Evolutionary conservation across 2,888 invertebrate species (phyloP).

Genomic region (Limnephilus marmoratus): DNA sequence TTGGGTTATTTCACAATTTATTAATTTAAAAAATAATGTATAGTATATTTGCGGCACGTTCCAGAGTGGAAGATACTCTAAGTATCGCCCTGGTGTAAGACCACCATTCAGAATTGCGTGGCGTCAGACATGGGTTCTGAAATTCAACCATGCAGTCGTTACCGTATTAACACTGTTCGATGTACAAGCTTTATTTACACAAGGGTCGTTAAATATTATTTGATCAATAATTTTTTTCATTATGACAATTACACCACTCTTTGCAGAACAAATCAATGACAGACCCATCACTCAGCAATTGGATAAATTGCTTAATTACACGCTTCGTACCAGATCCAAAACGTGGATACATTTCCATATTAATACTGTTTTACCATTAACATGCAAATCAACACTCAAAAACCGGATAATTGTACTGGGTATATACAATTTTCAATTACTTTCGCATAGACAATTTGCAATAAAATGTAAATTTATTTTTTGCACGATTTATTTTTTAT

Average conservation of each 20-base stretch:
- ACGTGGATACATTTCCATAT: conserved; percentile 21
- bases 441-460: conserved; percentile 1
- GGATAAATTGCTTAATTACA: conserved; percentile 39
- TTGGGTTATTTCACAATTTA: too few relatives aligned
- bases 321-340: background rate
- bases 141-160: too few relatives aligned
- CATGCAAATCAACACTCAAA: conserved; percentile 27
- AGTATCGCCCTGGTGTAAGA: too few relatives aligned
- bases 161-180: too few relatives aligned
- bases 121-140: too few relatives aligned
- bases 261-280: conserved; percentile 5
- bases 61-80: too few relatives aligned
- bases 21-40: too few relatives aligned
- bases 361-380: conserved; percentile 33
- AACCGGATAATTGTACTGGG: background rate
- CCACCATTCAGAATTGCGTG: too few relatives aligned
- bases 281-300: conserved; percentile 11
- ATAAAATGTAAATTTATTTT: background rate
- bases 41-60: too few relatives aligned
- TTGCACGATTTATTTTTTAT: background rate
- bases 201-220: too few relatives aligned
- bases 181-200: too few relatives aligned
- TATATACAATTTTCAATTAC: conserved; percentile 26
- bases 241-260: background rate
- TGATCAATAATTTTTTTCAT: background rate